phyloP scores from a whole-genome alignment of 2,888 invertebrate genomes.

The Apamea monoglypha region DNA sequence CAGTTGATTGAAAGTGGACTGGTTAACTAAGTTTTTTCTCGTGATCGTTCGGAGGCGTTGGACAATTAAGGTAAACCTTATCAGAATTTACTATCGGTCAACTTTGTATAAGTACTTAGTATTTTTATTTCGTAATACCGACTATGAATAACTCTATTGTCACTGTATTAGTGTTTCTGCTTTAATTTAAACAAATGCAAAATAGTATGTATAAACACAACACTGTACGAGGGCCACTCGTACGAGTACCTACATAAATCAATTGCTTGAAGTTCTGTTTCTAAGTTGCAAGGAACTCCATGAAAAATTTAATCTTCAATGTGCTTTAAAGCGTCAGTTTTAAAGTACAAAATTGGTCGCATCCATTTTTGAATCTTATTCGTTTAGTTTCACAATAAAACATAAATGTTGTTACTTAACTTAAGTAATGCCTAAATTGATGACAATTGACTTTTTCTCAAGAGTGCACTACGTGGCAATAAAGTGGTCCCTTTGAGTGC shows the following conservation, averaged over 20 bases:
- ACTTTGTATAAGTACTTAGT: conserved; percentile 19
- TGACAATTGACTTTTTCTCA: conserved; percentile 33
- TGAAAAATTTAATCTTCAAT: conserved; percentile 44
- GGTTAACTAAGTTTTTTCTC: conserved; percentile 70
- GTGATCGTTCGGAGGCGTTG: conserved; percentile 65
- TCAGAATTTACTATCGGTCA: conserved; percentile 62
- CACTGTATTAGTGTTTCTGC: conserved; percentile 31
- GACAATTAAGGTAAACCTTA: conserved; percentile 77
- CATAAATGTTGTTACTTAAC: conserved; percentile 44
- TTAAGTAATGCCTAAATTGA: conserved; percentile 40
- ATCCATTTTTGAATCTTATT: conserved; percentile 43
- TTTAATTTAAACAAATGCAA: conserved; percentile 44
- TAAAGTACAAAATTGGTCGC: conserved; percentile 60
- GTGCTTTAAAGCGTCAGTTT: conserved; percentile 44
- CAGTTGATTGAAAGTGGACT: conserved; percentile 77
- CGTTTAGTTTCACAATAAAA: conserved; percentile 54
- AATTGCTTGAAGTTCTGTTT: conserved; percentile 50
- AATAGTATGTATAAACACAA: conserved; percentile 35
- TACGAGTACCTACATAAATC: conserved; percentile 60
- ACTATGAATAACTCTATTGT: conserved; percentile 54
- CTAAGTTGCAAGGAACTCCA: conserved; percentile 58
- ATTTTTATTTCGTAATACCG: conserved; percentile 52
- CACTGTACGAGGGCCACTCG: conserved; percentile 17
- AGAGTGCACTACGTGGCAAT: conserved; percentile 17
- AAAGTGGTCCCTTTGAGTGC: conserved; percentile 17